phyloP scores from a whole-genome alignment of 2,888 invertebrate genomes.

The Tinea semifulvella region DNA sequence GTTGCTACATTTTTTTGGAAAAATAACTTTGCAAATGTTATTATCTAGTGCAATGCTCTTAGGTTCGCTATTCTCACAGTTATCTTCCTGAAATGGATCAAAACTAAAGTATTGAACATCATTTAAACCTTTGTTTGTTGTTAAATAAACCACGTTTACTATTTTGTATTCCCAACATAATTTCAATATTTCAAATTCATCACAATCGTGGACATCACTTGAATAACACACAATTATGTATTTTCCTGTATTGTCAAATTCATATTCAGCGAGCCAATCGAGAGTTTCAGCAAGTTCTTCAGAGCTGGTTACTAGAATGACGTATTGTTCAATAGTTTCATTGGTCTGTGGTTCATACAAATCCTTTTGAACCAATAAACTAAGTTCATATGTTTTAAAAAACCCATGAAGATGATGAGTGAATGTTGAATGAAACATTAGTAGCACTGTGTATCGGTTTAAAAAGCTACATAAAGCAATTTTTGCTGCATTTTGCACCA shows the following conservation, averaged over 20 bases:
- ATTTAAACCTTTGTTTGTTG: conserved; percentile 18
- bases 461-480: conserved; percentile 2
- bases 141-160: conserved; percentile 39
- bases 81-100: conserved; percentile 33
- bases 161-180: conserved; percentile 40
- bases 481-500: neutral
- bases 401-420: neutral
- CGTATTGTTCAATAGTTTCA: conserved; percentile 27
- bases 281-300: conserved; percentile 29
- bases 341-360: conserved; percentile 23
- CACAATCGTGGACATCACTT: conserved; percentile 26
- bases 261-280: conserved; percentile 27
- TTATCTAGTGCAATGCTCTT: conserved; percentile 18
- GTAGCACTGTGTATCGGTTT: neutral
- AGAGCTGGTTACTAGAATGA: conserved; percentile 33
- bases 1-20: conserved; percentile 1
- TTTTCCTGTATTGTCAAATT: conserved; percentile 41
- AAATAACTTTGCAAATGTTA: neutral
- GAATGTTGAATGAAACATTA: neutral
- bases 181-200: conserved; percentile 31
- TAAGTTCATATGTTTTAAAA: conserved; percentile 28
- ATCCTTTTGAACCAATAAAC: conserved; percentile 30
- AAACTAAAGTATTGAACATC: conserved; percentile 27
- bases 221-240: conserved; percentile 42
- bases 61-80: conserved; percentile 32